phyloP scores from a whole-genome alignment of 2,888 invertebrate genomes.

The Ophion costatus region DNA sequence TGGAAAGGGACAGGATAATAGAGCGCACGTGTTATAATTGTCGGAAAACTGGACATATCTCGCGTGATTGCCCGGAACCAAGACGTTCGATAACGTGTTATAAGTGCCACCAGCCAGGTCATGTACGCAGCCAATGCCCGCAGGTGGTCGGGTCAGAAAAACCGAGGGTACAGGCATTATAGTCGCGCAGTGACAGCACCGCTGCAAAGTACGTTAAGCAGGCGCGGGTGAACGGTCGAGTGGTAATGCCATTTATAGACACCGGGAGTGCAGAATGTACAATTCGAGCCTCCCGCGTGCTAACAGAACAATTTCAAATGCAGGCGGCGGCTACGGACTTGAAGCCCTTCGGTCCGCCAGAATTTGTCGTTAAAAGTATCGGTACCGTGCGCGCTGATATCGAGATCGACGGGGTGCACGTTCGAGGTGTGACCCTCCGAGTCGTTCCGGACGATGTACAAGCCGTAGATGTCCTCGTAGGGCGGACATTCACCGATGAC shows the following conservation, averaged over 20 bases:
- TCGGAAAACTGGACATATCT: neutral
- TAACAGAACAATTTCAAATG: constrained; percentile 2
- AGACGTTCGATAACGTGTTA: neutral
- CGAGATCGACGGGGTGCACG: neutral
- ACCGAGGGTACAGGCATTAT: too few relatives aligned
- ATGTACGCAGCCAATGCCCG: neutral
- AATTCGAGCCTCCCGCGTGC: neutral
- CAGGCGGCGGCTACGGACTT: neutral
- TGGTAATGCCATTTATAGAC: constrained; percentile 10
- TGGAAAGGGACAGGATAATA: too few relatives aligned
- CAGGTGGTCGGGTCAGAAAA: too few relatives aligned
- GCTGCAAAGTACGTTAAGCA: constrained; percentile 2
- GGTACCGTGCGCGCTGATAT: neutral
- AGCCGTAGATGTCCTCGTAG: constrained; percentile 8
- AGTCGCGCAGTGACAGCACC: neutral
- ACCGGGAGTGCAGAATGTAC: constrained; percentile 42
- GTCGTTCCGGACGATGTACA: constrained; percentile 29
- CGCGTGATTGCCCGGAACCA: neutral
- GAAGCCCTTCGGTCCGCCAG: constrained; percentile 29
- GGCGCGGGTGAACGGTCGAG: neutral
- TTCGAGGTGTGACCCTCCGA: neutral
- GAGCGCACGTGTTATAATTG: neutral
- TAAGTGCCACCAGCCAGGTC: constrained; percentile 3
- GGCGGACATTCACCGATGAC: constrained; percentile 34
- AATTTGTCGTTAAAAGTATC: neutral